Evolutionary conservation across 2,797 vertebrate genomes (phyloP).

Genomic region (Ceyx erithaca): DNA sequence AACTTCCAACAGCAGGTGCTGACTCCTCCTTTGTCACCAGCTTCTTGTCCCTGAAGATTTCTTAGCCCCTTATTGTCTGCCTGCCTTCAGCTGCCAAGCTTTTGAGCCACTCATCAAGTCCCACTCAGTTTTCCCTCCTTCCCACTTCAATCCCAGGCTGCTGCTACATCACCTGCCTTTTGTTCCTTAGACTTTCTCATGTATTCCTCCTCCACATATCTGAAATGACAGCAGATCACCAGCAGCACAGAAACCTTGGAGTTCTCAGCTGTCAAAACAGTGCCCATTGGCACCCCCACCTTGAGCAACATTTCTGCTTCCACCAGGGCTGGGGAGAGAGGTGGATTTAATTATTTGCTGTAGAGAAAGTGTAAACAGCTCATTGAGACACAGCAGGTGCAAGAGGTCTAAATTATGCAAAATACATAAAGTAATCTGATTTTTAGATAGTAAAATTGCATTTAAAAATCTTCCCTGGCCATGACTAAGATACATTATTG

Average conservation of each 20-base stretch:
- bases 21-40: not conserved
- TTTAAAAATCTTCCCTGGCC: not conserved
- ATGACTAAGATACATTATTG: not conserved
- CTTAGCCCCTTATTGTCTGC: not conserved
- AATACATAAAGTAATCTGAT: not conserved
- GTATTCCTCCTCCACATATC: not conserved
- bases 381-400: not conserved
- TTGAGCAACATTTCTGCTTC: not conserved
- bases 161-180: constrained; percentile 31
- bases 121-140: constrained; percentile 12
- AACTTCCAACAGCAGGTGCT: not conserved
- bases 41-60: not conserved
- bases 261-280: constrained; percentile 17
- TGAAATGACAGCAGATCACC: not conserved
- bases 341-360: not conserved
- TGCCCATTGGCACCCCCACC: not conserved
- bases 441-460: not conserved
- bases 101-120: not conserved
- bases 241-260: not conserved
- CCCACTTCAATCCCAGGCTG: not conserved
- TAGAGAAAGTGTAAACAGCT: not conserved
- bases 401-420: not conserved
- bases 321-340: not conserved
- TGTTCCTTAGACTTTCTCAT: not conserved
- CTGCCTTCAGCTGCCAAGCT: not conserved